phyloP scores from a whole-genome alignment of 2,888 invertebrate species.

The Chelonus formosanus region DNA sequence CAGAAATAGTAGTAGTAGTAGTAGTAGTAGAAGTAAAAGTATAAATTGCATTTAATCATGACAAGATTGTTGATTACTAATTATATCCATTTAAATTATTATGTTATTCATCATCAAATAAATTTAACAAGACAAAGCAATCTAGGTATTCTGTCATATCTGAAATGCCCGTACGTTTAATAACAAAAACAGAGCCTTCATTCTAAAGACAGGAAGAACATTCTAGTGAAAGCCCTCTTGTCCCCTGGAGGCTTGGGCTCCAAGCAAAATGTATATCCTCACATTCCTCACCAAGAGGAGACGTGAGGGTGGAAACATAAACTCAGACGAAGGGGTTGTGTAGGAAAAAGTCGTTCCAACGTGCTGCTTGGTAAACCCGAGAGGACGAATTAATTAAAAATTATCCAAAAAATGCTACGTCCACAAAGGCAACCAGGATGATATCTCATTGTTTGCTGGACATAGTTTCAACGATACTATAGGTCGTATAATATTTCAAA shows the following conservation, averaged over 20 bases:
- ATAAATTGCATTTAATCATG: neutral
- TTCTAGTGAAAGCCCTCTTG: slow-evolving; percentile 3
- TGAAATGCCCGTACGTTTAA: neutral
- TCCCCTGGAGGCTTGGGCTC: no score
- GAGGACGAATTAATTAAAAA: slow-evolving; percentile 53
- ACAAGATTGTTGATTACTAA: slow-evolving; percentile 10
- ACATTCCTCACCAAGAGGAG: no score
- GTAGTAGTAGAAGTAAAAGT: neutral
- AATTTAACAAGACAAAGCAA: slow-evolving; percentile 11
- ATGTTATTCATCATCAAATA: slow-evolving; percentile 8
- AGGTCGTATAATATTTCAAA: slow-evolving; percentile 60
- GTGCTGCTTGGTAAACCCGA: slow-evolving; percentile 16
- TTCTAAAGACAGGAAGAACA: slow-evolving; percentile 9
- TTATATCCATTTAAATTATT: neutral
- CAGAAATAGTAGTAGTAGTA: neutral
- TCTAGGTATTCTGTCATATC: slow-evolving; percentile 2
- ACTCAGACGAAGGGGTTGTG: slow-evolving; percentile 10
- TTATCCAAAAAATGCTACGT: slow-evolving; percentile 50
- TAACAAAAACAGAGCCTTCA: neutral
- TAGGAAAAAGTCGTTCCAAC: neutral
- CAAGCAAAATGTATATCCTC: no score
- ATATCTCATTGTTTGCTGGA: slow-evolving; percentile 49
- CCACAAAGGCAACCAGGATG: slow-evolving; percentile 48
- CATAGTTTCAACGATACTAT: slow-evolving; percentile 51
- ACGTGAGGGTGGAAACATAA: slow-evolving; percentile 11